Percentiles rank a stretch among this genome's conserved stretches.
phyloP scores from a whole-genome alignment of 2,797 vertebrate species.

The Cygnus olor region DNA sequence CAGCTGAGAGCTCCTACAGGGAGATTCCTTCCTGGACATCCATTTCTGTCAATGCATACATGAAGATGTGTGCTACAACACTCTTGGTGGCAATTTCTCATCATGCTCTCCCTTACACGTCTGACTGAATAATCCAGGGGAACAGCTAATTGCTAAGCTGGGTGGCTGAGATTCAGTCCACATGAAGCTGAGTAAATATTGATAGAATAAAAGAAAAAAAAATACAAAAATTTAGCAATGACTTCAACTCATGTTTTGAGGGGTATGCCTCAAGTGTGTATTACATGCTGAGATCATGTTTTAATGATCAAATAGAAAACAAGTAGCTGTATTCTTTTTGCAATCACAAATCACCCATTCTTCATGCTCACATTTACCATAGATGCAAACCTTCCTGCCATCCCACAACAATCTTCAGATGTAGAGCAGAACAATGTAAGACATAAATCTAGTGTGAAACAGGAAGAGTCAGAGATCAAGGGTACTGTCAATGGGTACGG shows the following conservation, averaged over 20 bases:
- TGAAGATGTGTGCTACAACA: neutral
- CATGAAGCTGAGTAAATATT: neutral
- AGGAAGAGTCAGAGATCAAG: neutral
- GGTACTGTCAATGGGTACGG: neutral
- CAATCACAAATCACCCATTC: neutral
- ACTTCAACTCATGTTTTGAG: neutral
- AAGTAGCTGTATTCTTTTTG: neutral
- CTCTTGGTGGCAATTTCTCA: neutral
- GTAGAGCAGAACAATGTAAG: neutral
- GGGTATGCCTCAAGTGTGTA: neutral
- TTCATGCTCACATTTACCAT: neutral
- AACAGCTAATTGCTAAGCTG: neutral
- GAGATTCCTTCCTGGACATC: neutral
- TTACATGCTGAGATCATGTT: neutral
- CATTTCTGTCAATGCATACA: neutral
- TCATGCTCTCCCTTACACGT: neutral
- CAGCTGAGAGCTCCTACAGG: neutral
- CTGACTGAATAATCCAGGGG: neutral
- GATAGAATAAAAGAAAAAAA: neutral
- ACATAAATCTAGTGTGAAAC: neutral
- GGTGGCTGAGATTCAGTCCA: neutral
- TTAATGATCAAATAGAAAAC: neutral
- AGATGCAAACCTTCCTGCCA: neutral
- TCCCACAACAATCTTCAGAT: neutral
- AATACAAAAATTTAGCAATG: neutral